Percentiles rank a stretch among this genome's conserved stretches.
Evolutionary conservation across 2,797 vertebrate genomes (phyloP).

Genomic region (Sebastes cheni): DNA sequence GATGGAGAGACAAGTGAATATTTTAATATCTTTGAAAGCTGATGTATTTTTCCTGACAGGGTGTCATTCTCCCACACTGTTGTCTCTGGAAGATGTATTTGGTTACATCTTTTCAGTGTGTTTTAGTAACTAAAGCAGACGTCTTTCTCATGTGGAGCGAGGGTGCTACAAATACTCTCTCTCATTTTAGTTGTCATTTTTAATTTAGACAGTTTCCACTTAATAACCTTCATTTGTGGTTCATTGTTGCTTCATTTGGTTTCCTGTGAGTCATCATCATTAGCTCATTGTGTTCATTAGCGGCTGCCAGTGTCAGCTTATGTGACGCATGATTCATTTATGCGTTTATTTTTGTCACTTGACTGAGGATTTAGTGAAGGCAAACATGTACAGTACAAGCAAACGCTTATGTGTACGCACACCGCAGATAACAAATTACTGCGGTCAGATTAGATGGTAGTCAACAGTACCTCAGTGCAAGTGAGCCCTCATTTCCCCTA

Average conservation of each 20-base stretch:
- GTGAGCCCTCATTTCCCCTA: not conserved
- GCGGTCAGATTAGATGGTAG: not conserved
- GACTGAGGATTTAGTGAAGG: not conserved
- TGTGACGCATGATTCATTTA: constrained; percentile 20
- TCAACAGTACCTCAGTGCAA: constrained; percentile 1
- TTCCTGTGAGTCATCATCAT: constrained; percentile 17
- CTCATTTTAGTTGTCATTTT: not conserved
- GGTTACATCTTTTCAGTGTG: not conserved
- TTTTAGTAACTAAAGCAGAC: not conserved
- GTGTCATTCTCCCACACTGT: constrained; percentile 7
- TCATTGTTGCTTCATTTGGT: constrained; percentile 8
- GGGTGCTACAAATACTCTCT: not conserved
- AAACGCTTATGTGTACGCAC: not conserved
- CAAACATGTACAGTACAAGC: not conserved
- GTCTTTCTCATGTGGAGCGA: not conserved
- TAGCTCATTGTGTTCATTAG: constrained; percentile 31
- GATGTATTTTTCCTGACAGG: constrained; percentile 19
- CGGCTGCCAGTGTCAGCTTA: not conserved
- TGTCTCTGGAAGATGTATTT: constrained; percentile 7
- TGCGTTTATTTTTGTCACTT: constrained; percentile 3
- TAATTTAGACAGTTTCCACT: constrained; percentile 1
- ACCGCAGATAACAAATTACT: not conserved
- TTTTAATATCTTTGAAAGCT: constrained; percentile 26
- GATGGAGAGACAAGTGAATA: constrained; percentile 36
- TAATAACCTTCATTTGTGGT: not conserved